A percentile compares a stretch with the other conserved stretches of the same genome.
Evolutionary conservation across 2,797 vertebrate genomes (phyloP).

Genomic region (Eulemur albifrons): DNA sequence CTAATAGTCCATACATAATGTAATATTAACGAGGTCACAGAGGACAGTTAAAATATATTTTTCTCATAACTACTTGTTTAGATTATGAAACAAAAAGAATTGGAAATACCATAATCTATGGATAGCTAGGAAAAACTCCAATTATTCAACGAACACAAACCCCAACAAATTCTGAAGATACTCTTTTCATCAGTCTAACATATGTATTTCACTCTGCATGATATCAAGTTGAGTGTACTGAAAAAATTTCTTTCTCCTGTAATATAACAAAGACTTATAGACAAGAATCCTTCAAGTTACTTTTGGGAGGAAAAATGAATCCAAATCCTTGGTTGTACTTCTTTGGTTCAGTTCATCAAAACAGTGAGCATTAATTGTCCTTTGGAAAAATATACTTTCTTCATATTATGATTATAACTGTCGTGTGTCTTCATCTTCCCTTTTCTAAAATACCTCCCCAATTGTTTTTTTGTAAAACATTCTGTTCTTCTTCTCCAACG

Average conservation of each 20-base stretch:
- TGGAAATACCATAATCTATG: background rate
- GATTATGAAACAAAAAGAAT: constrained; percentile 31
- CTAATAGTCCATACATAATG: constrained; percentile 11
- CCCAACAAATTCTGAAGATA: background rate
- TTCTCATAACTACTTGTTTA: constrained; percentile 47
- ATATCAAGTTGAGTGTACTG: background rate
- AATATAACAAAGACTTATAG: background rate
- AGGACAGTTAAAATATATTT: constrained; percentile 49
- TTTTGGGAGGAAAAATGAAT: constrained; percentile 19
- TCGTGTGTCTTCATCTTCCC: background rate
- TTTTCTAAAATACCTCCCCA: background rate
- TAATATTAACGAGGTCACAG: constrained; percentile 57
- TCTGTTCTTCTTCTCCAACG: background rate
- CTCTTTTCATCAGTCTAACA: constrained; percentile 28
- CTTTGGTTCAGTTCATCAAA: constrained; percentile 29
- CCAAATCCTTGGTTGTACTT: background rate
- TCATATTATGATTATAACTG: background rate
- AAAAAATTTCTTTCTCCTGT: constrained; percentile 10
- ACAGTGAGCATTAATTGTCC: constrained; percentile 11
- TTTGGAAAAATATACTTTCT: constrained; percentile 37
- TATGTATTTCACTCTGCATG: background rate
- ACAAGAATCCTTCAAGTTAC: background rate
- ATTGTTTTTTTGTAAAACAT: background rate
- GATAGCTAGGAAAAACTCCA: background rate
- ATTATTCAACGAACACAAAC: background rate